Percentiles rank a stretch among this genome's conserved stretches.
Conservation (phyloP, 2,113 vertebrate genomes). For the Pachycephala philippinensis region DNA sequence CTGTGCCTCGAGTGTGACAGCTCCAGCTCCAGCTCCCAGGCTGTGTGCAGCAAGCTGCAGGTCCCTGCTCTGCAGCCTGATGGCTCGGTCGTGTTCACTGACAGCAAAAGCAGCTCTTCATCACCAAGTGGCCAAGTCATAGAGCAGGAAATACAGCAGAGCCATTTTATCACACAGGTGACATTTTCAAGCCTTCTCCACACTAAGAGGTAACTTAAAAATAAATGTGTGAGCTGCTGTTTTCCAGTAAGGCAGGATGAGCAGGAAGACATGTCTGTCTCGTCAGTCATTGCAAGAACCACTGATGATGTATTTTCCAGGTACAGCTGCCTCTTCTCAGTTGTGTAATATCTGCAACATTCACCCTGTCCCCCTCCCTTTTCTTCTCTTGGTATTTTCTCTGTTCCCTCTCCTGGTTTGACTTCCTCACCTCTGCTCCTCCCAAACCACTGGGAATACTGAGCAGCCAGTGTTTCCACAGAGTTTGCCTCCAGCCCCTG, state of each 20-base stretch:
- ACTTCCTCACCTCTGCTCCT: constrained; percentile 44
- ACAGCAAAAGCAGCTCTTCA: constrained; percentile 12
- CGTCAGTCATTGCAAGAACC: background rate
- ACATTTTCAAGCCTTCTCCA: background rate
- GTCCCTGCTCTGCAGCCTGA: background rate
- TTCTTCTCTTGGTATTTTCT: background rate
- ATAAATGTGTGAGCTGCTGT: background rate
- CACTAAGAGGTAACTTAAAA: background rate
- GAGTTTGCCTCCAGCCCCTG: background rate
- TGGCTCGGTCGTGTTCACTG: background rate
- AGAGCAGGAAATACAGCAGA: constrained; percentile 16
- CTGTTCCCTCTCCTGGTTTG: background rate
- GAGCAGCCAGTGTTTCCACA: constrained; percentile 12
- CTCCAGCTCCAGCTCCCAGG: background rate
- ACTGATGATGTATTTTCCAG: background rate
- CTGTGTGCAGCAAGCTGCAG: background rate
- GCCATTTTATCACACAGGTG: background rate
- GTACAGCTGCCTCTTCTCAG: background rate
- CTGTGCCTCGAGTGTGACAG: background rate
- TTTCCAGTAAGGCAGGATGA: background rate
- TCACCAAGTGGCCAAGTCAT: constrained; percentile 7
- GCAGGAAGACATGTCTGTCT: background rate
- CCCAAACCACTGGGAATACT: constrained; percentile 32
- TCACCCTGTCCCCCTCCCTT: background rate
- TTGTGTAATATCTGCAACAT: background rate